Evolutionary conservation across 2,888 invertebrate species (phyloP).

Genomic region (Stegophylla sp.): DNA sequence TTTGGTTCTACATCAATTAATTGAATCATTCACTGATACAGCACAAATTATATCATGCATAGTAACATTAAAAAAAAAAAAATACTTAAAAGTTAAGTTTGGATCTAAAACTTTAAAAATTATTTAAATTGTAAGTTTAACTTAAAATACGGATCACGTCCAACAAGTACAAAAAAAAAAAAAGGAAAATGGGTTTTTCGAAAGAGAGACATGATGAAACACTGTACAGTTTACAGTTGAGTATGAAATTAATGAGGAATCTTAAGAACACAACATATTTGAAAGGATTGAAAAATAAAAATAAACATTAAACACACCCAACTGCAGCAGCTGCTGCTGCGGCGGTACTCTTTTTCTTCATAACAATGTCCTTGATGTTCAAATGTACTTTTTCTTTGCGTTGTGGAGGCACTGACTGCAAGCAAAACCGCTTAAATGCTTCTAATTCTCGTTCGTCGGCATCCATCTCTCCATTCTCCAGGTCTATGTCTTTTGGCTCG

Average conservation of each 20-base stretch:
- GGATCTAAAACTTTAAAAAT: conserved; percentile 37
- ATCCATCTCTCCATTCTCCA: conserved; percentile 80
- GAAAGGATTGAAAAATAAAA: conserved; percentile 13
- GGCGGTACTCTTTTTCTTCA: conserved; percentile 69
- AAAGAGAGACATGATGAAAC: conserved; percentile 43
- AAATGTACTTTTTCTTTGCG: conserved; percentile 80
- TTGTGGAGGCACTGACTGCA: conserved; percentile 80
- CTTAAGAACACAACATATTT: conserved; percentile 42
- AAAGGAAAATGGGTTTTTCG: conserved; percentile 36
- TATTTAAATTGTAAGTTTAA: conserved; percentile 39
- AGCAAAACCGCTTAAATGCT: conserved; percentile 85
- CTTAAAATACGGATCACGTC: conserved; percentile 45
- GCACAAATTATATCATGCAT: conserved; percentile 47
- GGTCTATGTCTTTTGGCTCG: conserved; percentile 76
- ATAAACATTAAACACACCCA: conserved; percentile 54
- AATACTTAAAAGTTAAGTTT: conserved; percentile 32
- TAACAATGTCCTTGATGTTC: conserved; percentile 79
- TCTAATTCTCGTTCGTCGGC: conserved; percentile 83
- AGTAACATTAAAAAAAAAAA: conserved; percentile 42
- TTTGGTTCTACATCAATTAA: conserved; percentile 53
- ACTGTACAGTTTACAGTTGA: conserved; percentile 40
- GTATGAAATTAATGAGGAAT: conserved; percentile 49
- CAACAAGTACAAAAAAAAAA: conserved; percentile 27
- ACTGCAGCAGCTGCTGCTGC: conserved; percentile 60
- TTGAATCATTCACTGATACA: conserved; percentile 43